Base-by-base conservation (phyloP, 2,113 vertebrate species). In the Eclectus roratus region DNA sequence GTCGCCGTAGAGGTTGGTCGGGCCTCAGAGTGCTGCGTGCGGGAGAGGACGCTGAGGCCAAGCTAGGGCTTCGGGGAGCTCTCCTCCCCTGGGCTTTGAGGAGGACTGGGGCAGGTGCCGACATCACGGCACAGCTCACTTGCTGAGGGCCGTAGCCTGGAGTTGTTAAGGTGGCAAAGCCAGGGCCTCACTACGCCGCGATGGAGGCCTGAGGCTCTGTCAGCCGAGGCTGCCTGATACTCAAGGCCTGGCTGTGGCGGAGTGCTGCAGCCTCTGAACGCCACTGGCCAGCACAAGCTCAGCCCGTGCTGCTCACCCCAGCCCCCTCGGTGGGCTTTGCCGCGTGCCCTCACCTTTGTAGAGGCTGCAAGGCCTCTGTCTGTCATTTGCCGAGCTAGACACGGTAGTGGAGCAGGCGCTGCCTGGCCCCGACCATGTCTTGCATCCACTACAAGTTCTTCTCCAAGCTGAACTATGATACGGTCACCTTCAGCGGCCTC, bases 391-490 rank as follows among this genome's bases (percentile, higher is more conserved):
- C 5, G 33, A n/a, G 55, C 55, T 14, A 56, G 33, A 56, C 33
- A n/a, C 19, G 13, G 55, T 14, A 14, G 55, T 21, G 49, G 56
- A 92, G 82, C 82, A n/a, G 63, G 73, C 97, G 63, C 93, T 93
- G 92, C 96, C 96, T 76, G 89, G 55, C n/a, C 41, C 49, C 46
- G 56, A 96, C 97, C 97, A 99, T 99, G 99, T 98, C 99, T 96
- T 99, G 99, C 97, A 98, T 99, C 79, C 99, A 99, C 92, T 99
- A 99, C 96, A 99, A 99, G 97, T 99, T 99, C 97, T 99, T 98
- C 63, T 99, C 99, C 41, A 99, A 99, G 98, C 99, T 99, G 74
- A 99, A 98, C 98, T 99, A 99, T 97, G 99, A 99, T 92, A 99
- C 98, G 86, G 99, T 99, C 97, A 98, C 99, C 88, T 99, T 99